Conservation (phyloP, 2,113 vertebrate genomes). For the Morone chrysops region DNA sequence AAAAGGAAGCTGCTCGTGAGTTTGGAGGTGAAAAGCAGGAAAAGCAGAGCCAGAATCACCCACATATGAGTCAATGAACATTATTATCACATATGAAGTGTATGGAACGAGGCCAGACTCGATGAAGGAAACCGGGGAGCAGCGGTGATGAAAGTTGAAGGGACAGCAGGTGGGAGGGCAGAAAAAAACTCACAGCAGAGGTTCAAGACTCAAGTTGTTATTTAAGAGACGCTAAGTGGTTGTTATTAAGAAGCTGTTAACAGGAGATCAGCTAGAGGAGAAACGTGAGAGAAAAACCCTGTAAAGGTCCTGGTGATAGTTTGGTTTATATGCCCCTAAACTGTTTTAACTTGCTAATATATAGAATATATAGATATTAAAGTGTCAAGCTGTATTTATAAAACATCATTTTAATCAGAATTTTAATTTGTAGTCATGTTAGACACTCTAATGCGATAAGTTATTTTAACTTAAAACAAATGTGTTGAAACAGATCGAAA, state of each 20-base stretch:
- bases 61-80: not conserved
- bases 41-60: not conserved
- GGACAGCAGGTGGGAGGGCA: constrained; percentile 43
- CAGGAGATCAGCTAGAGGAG: not conserved
- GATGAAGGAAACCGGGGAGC: not conserved
- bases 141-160: constrained; percentile 35
- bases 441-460: too few species aligned
- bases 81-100: not conserved
- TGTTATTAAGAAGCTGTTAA: constrained; percentile 39
- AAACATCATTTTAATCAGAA: too few species aligned
- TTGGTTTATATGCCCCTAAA: too few species aligned
- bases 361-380: too few species aligned
- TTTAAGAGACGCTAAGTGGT: constrained; percentile 35
- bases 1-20: not conserved
- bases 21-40: not conserved
- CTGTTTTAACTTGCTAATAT: too few species aligned
- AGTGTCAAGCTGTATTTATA: too few species aligned
- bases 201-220: constrained; percentile 4
- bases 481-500: too few species aligned
- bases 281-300: not conserved
- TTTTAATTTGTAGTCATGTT: too few species aligned
- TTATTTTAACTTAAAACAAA: too few species aligned
- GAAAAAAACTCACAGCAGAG: not conserved
- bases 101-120: too few species aligned
- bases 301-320: too few species aligned